A percentile compares a stretch with the other conserved stretches of the same genome.
Evolutionary conservation across 2,113 vertebrate species (phyloP).

Genomic region (Upupa epops): DNA sequence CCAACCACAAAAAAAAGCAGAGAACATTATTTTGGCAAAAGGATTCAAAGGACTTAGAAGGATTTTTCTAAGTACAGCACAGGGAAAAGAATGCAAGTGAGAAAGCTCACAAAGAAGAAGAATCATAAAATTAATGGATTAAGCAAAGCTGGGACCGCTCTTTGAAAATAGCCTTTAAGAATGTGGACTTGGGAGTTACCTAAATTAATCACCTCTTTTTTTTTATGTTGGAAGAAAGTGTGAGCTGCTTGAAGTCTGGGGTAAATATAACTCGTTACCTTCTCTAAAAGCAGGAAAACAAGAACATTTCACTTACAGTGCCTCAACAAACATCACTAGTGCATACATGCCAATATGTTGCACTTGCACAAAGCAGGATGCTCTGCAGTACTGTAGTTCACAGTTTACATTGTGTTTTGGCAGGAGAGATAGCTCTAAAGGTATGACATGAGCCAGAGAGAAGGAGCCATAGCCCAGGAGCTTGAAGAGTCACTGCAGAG

Average conservation of each 20-base stretch:
- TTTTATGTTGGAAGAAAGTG: not conserved
- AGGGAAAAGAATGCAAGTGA: not conserved
- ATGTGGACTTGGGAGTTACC: not conserved
- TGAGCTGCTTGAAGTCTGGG: not conserved
- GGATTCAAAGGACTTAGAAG: not conserved
- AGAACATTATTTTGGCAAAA: not conserved
- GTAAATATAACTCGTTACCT: not conserved
- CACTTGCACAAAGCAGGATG: not conserved
- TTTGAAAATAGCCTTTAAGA: not conserved
- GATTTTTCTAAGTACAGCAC: slow-evolving; percentile 7
- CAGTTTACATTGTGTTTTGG: not conserved
- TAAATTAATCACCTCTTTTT: not conserved
- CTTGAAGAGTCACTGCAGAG: not conserved
- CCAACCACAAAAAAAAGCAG: not conserved
- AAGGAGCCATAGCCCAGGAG: not conserved
- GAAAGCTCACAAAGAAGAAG: slow-evolving; percentile 9
- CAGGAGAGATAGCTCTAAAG: not conserved
- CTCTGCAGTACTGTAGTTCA: not conserved
- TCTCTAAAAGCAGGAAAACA: not conserved
- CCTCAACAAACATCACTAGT: not conserved
- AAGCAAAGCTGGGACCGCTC: not conserved
- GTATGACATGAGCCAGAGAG: not conserved
- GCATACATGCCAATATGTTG: not conserved
- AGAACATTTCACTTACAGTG: not conserved
- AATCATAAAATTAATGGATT: slow-evolving; percentile 11